These are phyloP conservation scores for Thymelicus lineola DNA, from an alignment of 2,888 invertebrate species.

Conservation along the genomic window DNA sequence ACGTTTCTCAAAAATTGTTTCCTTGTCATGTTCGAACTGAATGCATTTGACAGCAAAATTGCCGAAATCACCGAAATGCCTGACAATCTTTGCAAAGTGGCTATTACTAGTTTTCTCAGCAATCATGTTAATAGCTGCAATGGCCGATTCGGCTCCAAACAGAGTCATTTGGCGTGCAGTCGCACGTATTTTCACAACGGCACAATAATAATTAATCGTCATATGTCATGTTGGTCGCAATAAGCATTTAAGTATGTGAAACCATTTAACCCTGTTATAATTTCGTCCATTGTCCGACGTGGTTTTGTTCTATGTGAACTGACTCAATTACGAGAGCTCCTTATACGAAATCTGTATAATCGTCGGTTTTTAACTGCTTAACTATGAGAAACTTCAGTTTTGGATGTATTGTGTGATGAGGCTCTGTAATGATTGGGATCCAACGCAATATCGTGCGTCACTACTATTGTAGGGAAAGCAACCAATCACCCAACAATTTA, in stretches of 20 bases:
- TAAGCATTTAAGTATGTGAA: conserved; percentile 82
- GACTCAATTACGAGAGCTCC: conserved; percentile 73
- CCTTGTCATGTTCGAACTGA: conserved; percentile 5
- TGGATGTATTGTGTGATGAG: conserved; percentile 72
- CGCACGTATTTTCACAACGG: conserved; percentile 61
- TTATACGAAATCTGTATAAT: conserved; percentile 81
- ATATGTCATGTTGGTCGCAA: conserved; percentile 76
- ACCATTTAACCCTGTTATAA: conserved; percentile 78
- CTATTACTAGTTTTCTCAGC: conserved; percentile 51
- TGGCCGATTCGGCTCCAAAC: conserved; percentile 46
- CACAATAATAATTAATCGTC: conserved; percentile 74
- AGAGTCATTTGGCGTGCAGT: conserved; percentile 51
- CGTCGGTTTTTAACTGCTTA: conserved; percentile 80
- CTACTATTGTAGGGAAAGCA: conserved; percentile 41
- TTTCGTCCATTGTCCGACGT: conserved; percentile 81
- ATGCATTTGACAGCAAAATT: conserved; percentile 23
- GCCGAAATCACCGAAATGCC: conserved; percentile 24
- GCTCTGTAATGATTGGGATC: conserved; percentile 60
- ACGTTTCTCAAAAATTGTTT: neutral
- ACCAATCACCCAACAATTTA: conserved; percentile 4
- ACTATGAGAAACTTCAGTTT: conserved; percentile 81
- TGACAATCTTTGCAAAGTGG: conserved; percentile 30
- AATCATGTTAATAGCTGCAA: conserved; percentile 39
- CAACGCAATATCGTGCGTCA: conserved; percentile 44
- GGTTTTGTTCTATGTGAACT: conserved; percentile 82